These are phyloP conservation scores for Ephialtes manifestator DNA, from an alignment of 2,888 invertebrate genomes.

Conservation along the genomic window DNA sequence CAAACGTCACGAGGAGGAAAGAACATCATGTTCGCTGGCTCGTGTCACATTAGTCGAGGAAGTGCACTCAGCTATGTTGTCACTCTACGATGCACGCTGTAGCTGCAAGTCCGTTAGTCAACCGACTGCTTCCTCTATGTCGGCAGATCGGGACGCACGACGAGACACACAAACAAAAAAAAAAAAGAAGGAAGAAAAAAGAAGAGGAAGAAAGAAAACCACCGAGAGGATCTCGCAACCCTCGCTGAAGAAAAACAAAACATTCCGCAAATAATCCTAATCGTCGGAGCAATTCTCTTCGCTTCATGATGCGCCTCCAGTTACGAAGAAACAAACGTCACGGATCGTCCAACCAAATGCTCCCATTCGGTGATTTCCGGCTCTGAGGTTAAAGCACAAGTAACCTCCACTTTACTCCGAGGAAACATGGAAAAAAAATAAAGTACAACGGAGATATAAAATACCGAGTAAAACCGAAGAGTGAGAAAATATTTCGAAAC, in stretches of 20 bases:
- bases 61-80: constrained; percentile 51
- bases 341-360: constrained; percentile 74
- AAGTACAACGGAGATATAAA: constrained; percentile 19
- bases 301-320: background rate
- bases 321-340: constrained; percentile 62
- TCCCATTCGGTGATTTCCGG: constrained; percentile 44
- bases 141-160: constrained; percentile 45
- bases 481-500: constrained; percentile 51
- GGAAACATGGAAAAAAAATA: constrained; percentile 34
- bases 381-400: constrained; percentile 11
- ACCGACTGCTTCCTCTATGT: constrained; percentile 36
- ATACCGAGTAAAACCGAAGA: constrained; percentile 36
- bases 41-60: constrained; percentile 37
- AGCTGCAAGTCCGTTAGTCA: constrained; percentile 40
- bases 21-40: constrained; percentile 50
- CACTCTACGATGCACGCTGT: constrained; percentile 30
- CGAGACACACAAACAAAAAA: constrained; percentile 55
- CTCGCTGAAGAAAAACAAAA: constrained; percentile 61
- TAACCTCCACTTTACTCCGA: background rate
- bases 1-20: constrained; percentile 26
- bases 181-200: constrained; percentile 57
- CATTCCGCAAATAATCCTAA: constrained; percentile 74
- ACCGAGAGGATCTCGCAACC: constrained; percentile 31
- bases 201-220: constrained; percentile 40
- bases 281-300: constrained; percentile 65